Percentiles rank a stretch among this genome's conserved stretches.
These are phyloP conservation scores for Cydia amplana DNA, from an alignment of 1,140 invertebrate genomes.

Conservation along the genomic window DNA sequence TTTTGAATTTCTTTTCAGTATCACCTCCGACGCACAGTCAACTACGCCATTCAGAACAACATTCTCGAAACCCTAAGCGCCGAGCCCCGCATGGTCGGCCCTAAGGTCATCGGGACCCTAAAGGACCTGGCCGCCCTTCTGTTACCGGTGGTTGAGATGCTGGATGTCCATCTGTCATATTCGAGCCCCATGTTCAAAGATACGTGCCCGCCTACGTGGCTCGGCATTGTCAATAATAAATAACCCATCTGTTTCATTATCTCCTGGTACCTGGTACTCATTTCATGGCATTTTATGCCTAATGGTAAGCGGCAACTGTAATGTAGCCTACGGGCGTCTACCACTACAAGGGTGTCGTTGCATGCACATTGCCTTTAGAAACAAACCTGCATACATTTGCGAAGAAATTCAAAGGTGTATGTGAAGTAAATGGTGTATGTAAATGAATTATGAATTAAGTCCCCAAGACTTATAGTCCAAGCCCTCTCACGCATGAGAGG, in stretches of 20 bases:
- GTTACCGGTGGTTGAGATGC: slow-evolving; percentile 58
- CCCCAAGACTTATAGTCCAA: too few relatives aligned
- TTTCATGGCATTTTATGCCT: too few relatives aligned
- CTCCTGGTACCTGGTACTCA: not conserved
- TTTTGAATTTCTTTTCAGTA: slow-evolving; percentile 46
- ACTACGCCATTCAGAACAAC: slow-evolving; percentile 55
- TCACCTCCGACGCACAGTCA: slow-evolving; percentile 62
- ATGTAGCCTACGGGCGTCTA: too few relatives aligned
- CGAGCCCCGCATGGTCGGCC: slow-evolving; percentile 58
- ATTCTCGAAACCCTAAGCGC: slow-evolving; percentile 54
- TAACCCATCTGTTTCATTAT: slow-evolving; percentile 25
- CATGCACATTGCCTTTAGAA: too few relatives aligned
- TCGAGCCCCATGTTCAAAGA: slow-evolving; percentile 67
- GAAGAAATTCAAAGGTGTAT: too few relatives aligned
- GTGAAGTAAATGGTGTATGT: too few relatives aligned
- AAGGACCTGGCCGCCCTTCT: slow-evolving; percentile 56
- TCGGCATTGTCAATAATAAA: slow-evolving; percentile 70
- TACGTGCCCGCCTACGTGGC: slow-evolving; percentile 61
- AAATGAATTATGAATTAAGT: too few relatives aligned
- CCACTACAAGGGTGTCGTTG: too few relatives aligned
- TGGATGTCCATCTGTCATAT: slow-evolving; percentile 64
- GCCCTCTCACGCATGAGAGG: too few relatives aligned
- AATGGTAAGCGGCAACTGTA: too few relatives aligned
- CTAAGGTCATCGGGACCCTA: slow-evolving; percentile 58
- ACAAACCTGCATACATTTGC: too few relatives aligned